Percentiles rank a stretch among this genome's conserved stretches.
Conservation (phyloP, 2,113 vertebrate species). For the Cavia porcellus region DNA sequence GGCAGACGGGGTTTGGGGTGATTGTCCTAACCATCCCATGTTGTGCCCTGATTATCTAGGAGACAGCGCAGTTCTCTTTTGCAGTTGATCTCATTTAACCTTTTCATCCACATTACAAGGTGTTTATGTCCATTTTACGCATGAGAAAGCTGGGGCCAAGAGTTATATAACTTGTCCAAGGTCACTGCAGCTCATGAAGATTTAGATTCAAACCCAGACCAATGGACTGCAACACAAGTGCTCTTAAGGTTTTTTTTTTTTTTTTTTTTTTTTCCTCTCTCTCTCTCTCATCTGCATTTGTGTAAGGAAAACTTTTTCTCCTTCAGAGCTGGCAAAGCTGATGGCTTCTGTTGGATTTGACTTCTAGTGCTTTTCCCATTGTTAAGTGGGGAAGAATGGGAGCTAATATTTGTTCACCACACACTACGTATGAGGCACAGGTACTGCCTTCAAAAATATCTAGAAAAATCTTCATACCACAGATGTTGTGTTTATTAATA, state of each 20-base stretch:
- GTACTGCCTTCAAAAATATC: not conserved
- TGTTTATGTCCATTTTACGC: constrained; percentile 13
- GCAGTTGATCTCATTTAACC: not conserved
- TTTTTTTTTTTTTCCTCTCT: too few species aligned
- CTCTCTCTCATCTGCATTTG: not conserved
- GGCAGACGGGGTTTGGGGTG: not conserved
- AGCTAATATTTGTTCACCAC: not conserved
- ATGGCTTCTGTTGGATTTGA: not conserved
- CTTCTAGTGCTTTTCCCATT: not conserved
- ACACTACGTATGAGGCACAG: not conserved
- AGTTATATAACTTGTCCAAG: not conserved
- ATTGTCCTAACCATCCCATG: not conserved
- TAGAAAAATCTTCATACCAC: not conserved
- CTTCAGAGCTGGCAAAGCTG: not conserved
- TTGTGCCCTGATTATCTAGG: not conserved
- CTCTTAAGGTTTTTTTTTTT: not conserved
- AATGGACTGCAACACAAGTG: not conserved
- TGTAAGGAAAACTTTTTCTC: constrained; percentile 29
- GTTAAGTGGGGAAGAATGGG: not conserved
- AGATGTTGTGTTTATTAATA: not conserved
- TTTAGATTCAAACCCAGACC: not conserved
- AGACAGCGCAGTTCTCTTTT: not conserved
- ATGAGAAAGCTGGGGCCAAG: not conserved
- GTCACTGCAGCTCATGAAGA: not conserved
- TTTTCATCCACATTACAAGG: not conserved